Conservation (phyloP, 2,797 vertebrate genomes). For the Harpagifer antarcticus region DNA sequence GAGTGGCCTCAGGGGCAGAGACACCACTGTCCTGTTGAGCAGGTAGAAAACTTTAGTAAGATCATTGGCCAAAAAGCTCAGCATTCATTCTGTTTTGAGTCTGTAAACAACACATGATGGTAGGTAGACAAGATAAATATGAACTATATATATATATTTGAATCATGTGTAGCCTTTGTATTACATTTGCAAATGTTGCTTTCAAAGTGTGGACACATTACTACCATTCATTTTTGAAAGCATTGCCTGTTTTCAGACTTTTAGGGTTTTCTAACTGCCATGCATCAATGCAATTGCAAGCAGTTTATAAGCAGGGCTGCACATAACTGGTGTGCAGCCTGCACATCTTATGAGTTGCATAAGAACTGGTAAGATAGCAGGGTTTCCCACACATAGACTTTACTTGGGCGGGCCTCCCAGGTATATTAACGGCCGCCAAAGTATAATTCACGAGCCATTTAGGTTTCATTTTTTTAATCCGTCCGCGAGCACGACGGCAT, state of each 20-base stretch:
- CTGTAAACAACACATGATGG: neutral
- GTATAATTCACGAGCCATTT: too few species aligned
- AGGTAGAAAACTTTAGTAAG: neutral
- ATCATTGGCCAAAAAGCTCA: neutral
- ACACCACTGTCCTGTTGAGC: conserved; percentile 83
- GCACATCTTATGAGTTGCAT: too few species aligned
- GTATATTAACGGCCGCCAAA: too few species aligned
- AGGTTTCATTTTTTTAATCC: too few species aligned
- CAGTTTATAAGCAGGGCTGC: neutral
- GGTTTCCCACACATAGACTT: too few species aligned
- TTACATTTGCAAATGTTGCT: neutral
- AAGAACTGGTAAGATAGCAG: too few species aligned
- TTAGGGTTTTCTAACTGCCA: neutral
- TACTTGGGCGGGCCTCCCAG: too few species aligned
- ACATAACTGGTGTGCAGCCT: too few species aligned
- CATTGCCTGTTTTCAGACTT: neutral
- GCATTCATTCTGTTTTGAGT: neutral
- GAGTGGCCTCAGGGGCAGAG: conserved; percentile 66
- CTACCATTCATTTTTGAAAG: neutral
- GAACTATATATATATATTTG: neutral
- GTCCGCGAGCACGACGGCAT: too few species aligned
- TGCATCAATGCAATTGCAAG: neutral
- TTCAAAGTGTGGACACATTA: neutral
- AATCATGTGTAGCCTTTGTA: neutral
- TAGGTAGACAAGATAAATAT: neutral